Conservation (phyloP, 1,140 invertebrate genomes). For the Eumeta japonica region DNA sequence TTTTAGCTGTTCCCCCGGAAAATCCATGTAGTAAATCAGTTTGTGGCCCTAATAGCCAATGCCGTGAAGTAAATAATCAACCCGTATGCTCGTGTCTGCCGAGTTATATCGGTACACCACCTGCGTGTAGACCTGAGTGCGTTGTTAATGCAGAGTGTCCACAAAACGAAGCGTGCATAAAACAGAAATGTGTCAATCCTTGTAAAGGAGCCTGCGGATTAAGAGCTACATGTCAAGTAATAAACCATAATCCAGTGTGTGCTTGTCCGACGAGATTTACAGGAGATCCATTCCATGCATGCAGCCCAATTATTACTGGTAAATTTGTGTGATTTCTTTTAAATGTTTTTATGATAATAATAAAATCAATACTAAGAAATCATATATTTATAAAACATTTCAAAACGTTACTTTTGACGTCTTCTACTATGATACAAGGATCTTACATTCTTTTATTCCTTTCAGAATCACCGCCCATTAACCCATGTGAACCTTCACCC, state of each 20-base stretch:
- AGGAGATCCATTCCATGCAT: constrained; percentile 64
- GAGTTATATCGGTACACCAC: constrained; percentile 72
- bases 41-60: constrained; percentile 78
- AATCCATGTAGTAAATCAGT: constrained; percentile 74
- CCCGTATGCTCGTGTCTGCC: constrained; percentile 74
- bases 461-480: constrained; percentile 32
- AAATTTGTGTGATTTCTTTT: constrained; percentile 14
- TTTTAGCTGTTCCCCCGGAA: constrained; percentile 14
- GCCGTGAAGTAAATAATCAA: constrained; percentile 67
- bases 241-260: constrained; percentile 70
- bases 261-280: constrained; percentile 57
- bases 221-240: constrained; percentile 71
- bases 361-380: background rate
- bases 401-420: background rate
- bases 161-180: constrained; percentile 71
- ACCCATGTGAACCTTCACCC: constrained; percentile 68
- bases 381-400: no score
- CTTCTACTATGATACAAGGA: background rate
- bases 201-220: constrained; percentile 76
- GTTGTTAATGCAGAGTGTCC: constrained; percentile 72
- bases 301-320: constrained; percentile 44
- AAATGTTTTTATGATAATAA: constrained; percentile 1
- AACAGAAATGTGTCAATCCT: constrained; percentile 77
- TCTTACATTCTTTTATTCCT: constrained; percentile 8
- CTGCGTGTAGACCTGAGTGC: constrained; percentile 80